These are phyloP conservation scores for Poeciliopsis turneri DNA, from an alignment of 2,797 vertebrate genomes.

Conservation along the genomic window DNA sequence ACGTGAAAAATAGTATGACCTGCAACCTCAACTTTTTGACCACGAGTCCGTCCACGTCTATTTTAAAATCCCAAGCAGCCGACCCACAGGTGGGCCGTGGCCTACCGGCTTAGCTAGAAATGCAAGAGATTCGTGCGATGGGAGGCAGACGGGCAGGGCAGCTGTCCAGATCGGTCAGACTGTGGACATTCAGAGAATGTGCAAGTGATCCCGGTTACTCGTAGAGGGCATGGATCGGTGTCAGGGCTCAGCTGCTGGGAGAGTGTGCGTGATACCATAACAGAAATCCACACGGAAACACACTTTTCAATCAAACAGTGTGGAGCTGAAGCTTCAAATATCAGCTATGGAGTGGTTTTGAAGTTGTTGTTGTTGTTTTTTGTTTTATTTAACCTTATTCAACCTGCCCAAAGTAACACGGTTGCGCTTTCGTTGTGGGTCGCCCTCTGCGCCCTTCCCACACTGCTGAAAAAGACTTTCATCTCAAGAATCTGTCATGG, in stretches of 20 bases:
- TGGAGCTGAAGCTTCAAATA: slow-evolving; percentile 9
- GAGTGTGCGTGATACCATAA: slow-evolving; percentile 23
- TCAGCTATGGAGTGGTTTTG: slow-evolving; percentile 1
- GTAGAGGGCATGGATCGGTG: slow-evolving; percentile 50
- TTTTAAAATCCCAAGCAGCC: slow-evolving; percentile 65
- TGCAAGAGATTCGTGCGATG: slow-evolving; percentile 64
- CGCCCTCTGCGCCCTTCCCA: slow-evolving; percentile 27
- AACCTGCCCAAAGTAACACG: slow-evolving; percentile 30
- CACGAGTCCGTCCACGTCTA: slow-evolving; percentile 50
- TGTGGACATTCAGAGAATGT: slow-evolving; percentile 74
- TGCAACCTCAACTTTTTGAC: slow-evolving; percentile 26
- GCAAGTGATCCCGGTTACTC: slow-evolving; percentile 69
- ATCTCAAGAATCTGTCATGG: slow-evolving; percentile 29
- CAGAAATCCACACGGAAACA: slow-evolving; percentile 27
- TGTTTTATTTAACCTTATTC: slow-evolving; percentile 2
- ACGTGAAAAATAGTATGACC: slow-evolving; percentile 29
- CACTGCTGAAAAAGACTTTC: slow-evolving; percentile 36
- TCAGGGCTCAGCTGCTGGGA: slow-evolving; percentile 61
- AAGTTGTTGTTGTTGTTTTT: neutral
- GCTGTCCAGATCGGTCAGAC: slow-evolving; percentile 80
- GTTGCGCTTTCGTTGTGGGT: slow-evolving; percentile 20
- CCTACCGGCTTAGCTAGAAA: slow-evolving; percentile 69
- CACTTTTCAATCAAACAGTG: slow-evolving; percentile 21
- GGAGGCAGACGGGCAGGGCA: slow-evolving; percentile 64
- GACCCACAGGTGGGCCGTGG: slow-evolving; percentile 70